These are phyloP conservation scores for Rhyacichthys aspro DNA, from an alignment of 2,797 vertebrate genomes.

Conservation along the genomic window DNA sequence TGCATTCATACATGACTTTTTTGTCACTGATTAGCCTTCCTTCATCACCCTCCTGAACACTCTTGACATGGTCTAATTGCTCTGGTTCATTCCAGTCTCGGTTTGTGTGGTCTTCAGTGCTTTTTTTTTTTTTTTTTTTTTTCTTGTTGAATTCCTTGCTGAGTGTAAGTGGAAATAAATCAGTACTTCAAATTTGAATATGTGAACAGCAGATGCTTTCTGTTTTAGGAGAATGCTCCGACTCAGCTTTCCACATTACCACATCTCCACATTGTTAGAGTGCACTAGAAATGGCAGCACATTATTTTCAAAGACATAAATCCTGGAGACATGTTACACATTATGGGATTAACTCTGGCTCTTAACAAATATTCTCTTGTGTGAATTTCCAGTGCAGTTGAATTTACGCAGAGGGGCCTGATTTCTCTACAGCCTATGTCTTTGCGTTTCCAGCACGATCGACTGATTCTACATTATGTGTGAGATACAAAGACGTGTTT, in stretches of 20 bases:
- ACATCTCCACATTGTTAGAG: neutral
- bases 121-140: too few species aligned
- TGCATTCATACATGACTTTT: too few species aligned
- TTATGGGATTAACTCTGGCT: neutral
- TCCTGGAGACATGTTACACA: neutral
- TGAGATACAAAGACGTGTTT: conserved; percentile 9
- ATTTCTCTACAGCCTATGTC: neutral
- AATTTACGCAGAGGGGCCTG: neutral
- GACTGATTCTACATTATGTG: neutral
- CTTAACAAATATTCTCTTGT: conserved; percentile 1
- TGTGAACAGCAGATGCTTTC: neutral
- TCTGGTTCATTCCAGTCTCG: too few species aligned
- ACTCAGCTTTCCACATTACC: neutral
- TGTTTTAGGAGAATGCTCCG: too few species aligned
- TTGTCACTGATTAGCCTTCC: too few species aligned
- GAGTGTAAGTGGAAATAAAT: too few species aligned
- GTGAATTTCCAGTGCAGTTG: neutral
- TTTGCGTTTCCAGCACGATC: neutral
- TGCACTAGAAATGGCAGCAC: neutral
- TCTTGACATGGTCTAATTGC: too few species aligned
- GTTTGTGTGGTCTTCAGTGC: too few species aligned
- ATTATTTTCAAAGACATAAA: neutral
- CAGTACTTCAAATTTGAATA: neutral
- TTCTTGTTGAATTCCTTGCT: too few species aligned
- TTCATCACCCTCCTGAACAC: too few species aligned